A percentile compares a stretch with the other conserved stretches of the same genome.
Conservation (phyloP, 1,140 invertebrate species). For the Drosophila leontia region DNA sequence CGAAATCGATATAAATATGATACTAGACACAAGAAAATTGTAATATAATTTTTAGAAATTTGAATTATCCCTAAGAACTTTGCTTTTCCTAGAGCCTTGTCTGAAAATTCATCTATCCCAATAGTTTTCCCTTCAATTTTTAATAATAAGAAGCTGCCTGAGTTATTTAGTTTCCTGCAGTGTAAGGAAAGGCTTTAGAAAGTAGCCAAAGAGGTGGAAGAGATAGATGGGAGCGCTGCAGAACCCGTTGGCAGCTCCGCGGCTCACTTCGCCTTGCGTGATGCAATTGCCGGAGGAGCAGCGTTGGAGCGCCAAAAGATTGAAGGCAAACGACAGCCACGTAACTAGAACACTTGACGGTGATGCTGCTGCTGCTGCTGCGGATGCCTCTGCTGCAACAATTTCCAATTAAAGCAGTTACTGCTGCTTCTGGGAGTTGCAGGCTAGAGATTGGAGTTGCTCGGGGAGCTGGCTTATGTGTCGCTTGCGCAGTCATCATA, state of each 20-base stretch:
- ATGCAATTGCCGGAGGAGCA: constrained; percentile 67
- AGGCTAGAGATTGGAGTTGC: constrained; percentile 11
- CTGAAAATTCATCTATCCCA: not conserved
- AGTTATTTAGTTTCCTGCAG: not conserved
- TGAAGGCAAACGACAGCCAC: constrained; percentile 81
- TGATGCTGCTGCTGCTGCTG: constrained; percentile 44
- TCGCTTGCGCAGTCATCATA: constrained; percentile 80
- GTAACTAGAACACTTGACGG: constrained; percentile 83
- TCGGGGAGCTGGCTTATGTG: constrained; percentile 57
- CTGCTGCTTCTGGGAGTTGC: constrained; percentile 31
- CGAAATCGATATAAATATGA: not conserved
- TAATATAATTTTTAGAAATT: not conserved
- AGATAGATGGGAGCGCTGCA: constrained; percentile 33
- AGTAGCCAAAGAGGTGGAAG: constrained; percentile 63
- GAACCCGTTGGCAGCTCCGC: constrained; percentile 66
- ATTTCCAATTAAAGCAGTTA: constrained; percentile 56
- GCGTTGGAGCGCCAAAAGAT: constrained; percentile 77
- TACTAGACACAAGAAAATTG: not conserved
- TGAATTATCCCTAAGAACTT: not conserved
- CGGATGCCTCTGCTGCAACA: constrained; percentile 42
- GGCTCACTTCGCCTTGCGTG: constrained; percentile 66
- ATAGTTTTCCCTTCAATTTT: not conserved
- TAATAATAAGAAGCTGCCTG: not conserved
- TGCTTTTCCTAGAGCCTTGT: not conserved
- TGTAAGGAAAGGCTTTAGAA: constrained; percentile 65